Evolutionary conservation across 2,888 invertebrate genomes (phyloP).

Genomic region (Cantharis rufa): DNA sequence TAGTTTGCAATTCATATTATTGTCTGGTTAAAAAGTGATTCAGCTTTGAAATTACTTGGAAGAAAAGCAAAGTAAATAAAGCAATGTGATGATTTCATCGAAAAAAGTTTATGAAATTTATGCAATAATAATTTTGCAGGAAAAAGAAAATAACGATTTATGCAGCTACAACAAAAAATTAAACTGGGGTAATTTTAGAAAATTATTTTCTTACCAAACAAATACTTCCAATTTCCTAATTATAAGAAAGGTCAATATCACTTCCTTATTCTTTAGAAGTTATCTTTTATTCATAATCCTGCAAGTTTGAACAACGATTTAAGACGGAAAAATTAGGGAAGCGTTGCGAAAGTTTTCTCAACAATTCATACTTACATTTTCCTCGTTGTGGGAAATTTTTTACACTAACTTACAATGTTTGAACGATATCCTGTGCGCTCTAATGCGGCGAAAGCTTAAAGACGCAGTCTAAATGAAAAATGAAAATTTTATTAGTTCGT

Average conservation of each 20-base stretch:
- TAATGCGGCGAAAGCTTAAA: background rate
- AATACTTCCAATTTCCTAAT: background rate
- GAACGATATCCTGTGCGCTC: background rate
- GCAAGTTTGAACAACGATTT: background rate
- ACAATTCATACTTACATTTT: background rate
- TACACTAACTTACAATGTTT: background rate
- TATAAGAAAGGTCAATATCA: background rate
- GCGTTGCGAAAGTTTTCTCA: background rate
- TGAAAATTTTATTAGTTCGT: background rate
- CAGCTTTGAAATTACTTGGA: background rate
- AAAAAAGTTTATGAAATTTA: background rate
- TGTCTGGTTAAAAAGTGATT: background rate
- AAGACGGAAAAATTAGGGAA: background rate
- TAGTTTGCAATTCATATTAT: background rate
- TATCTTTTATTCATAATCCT: background rate
- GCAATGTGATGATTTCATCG: background rate
- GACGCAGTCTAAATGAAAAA: background rate
- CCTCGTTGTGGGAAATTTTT: background rate
- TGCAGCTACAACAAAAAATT: too few relatives aligned
- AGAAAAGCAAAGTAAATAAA: background rate
- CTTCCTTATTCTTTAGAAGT: background rate
- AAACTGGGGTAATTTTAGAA: too few relatives aligned
- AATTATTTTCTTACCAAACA: background rate
- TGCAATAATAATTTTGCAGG: background rate
- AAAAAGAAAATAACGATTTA: background rate